Evolutionary conservation across 2,797 vertebrate species (phyloP).

Genomic region (Oryzias sinensis): DNA sequence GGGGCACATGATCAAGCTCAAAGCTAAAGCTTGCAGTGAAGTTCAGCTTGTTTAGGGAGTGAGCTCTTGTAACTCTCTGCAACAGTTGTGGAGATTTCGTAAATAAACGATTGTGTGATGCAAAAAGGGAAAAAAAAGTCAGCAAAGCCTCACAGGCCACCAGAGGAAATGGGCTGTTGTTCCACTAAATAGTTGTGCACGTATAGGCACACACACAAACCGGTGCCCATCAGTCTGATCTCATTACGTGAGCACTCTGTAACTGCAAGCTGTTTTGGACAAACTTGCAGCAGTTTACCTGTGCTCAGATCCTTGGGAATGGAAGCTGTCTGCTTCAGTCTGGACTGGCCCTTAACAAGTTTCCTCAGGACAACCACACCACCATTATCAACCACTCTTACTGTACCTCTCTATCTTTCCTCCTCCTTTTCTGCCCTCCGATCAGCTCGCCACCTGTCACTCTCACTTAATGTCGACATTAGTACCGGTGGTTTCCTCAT

Average conservation of each 20-base stretch:
- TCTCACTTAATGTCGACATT: slow-evolving; percentile 95
- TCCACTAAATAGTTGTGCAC: slow-evolving; percentile 40
- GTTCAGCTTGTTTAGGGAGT: not conserved
- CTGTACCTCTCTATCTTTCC: slow-evolving; percentile 49
- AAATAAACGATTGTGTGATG: slow-evolving; percentile 21
- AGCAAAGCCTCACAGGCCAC: slow-evolving; percentile 29
- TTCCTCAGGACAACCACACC: slow-evolving; percentile 73
- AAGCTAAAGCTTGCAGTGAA: not conserved
- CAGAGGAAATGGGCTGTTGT: slow-evolving; percentile 42
- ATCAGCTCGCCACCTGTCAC: slow-evolving; percentile 88
- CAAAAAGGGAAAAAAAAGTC: slow-evolving; percentile 25
- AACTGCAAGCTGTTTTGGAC: slow-evolving; percentile 70
- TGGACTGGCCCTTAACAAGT: slow-evolving; percentile 72
- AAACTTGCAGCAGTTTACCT: slow-evolving; percentile 73
- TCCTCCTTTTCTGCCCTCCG: slow-evolving; percentile 62
- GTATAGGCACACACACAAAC: slow-evolving; percentile 24
- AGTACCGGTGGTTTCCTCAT: slow-evolving; percentile 85
- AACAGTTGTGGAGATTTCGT: slow-evolving; percentile 6
- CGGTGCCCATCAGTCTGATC: slow-evolving; percentile 52
- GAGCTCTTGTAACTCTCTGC: not conserved
- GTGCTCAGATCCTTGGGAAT: slow-evolving; percentile 60
- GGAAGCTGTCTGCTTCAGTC: slow-evolving; percentile 51
- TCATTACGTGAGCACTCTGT: slow-evolving; percentile 60
- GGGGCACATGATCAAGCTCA: not conserved
- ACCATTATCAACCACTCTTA: slow-evolving; percentile 56